Conservation (phyloP, 2,797 vertebrate genomes). For the Thamnophis elegans region DNA sequence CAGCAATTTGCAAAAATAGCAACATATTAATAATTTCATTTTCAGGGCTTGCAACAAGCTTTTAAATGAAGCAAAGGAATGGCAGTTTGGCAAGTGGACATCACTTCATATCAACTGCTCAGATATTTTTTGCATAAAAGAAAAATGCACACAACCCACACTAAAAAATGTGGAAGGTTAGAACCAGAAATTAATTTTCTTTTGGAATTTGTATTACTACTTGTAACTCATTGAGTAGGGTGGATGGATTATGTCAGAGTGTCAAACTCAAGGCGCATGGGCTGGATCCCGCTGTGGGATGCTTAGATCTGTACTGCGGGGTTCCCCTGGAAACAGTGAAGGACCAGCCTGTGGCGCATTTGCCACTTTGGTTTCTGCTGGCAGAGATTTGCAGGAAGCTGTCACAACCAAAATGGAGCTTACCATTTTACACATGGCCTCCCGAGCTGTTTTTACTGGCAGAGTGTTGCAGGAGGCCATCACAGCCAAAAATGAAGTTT, state of each 20-base stretch:
- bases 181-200: not conserved
- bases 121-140: not conserved
- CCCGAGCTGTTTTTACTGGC: no score
- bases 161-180: not conserved
- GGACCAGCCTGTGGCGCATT: no score
- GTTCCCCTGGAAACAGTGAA: no score
- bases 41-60: not conserved
- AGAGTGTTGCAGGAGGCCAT: no score
- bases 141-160: not conserved
- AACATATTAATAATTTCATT: not conserved
- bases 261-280: no score
- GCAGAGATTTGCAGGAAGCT: no score
- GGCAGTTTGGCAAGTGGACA: not conserved
- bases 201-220: not conserved
- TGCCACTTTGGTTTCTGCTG: no score
- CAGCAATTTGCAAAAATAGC: not conserved
- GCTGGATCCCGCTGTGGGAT: no score
- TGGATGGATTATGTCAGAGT: not conserved
- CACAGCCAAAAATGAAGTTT: no score
- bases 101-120: not conserved
- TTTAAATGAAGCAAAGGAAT: not conserved
- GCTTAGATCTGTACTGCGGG: no score
- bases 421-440: no score
- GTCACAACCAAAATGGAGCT: no score
- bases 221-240: not conserved